Conservation (phyloP, 2,797 vertebrate species). For the Potorous gilbertii region DNA sequence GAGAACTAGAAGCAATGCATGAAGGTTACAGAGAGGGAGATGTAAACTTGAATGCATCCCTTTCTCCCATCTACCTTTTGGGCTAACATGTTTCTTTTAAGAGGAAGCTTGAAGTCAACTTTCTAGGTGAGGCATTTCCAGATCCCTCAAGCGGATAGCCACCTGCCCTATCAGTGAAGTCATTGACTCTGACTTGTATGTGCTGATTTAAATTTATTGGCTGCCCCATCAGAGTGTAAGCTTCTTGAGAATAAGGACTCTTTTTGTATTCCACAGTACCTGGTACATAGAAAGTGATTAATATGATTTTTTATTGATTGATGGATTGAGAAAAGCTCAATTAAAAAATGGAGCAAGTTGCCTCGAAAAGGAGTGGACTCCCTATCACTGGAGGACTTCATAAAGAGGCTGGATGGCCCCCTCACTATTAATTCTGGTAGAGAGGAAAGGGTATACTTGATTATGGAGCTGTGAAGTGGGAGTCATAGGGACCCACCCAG, state of each 20-base stretch:
- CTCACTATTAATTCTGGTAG: not conserved
- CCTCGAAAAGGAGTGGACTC: not conserved
- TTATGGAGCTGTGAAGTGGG: not conserved
- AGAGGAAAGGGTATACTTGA: not conserved
- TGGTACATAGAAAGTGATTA: not conserved
- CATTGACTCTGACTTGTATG: not conserved
- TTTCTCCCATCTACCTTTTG: not conserved
- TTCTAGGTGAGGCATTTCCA: not conserved
- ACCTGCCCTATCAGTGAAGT: not conserved
- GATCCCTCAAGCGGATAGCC: not conserved
- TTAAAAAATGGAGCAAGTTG: not conserved
- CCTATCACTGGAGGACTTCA: not conserved
- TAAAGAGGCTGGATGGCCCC: not conserved
- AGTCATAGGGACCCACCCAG: not conserved
- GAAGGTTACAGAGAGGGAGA: not conserved
- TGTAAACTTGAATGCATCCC: fast-evolving
- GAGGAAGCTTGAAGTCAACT: not conserved
- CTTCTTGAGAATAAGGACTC: not conserved
- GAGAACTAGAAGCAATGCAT: not conserved
- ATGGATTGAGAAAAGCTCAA: not conserved
- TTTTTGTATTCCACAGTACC: not conserved
- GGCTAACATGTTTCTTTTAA: not conserved
- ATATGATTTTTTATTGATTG: not conserved
- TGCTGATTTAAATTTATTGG: not conserved
- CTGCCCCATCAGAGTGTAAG: not conserved